Evolutionary conservation across 2,888 invertebrate genomes (phyloP).

Genomic region (Lacanobia oleracea): DNA sequence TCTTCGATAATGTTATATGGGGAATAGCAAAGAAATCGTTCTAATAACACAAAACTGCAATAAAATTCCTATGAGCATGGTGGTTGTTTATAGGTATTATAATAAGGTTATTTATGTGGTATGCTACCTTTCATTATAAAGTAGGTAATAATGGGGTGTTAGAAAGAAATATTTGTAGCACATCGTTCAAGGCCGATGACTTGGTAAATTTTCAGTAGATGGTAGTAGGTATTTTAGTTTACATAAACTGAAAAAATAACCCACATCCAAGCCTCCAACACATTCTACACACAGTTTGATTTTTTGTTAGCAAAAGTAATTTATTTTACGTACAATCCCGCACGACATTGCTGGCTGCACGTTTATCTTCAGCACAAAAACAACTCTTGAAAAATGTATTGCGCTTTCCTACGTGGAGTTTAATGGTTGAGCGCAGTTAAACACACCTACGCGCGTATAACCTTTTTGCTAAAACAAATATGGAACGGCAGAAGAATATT

Average conservation of each 20-base stretch:
- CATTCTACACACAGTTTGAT: conserved; percentile 36
- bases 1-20: background rate
- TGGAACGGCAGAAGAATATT: conserved; percentile 22
- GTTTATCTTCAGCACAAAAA: conserved; percentile 67
- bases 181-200: conserved; percentile 25
- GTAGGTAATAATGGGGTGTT: conserved; percentile 18
- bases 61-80: conserved; percentile 6
- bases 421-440: conserved; percentile 54
- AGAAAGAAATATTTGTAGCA: conserved; percentile 22
- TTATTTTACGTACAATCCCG: conserved; percentile 59
- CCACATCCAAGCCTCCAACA: conserved; percentile 23
- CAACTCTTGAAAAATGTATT: conserved; percentile 64
- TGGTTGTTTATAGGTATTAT: background rate
- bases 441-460: conserved; percentile 24
- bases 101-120: conserved; percentile 1
- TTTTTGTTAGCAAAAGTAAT: conserved; percentile 55
- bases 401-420: conserved; percentile 61
- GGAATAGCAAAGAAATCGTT: background rate
- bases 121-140: conserved; percentile 22
- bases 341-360: conserved; percentile 61
- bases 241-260: conserved; percentile 17
- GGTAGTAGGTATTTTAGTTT: background rate
- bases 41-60: background rate
- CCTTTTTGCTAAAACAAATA: conserved; percentile 25
- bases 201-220: conserved; percentile 8